Base-by-base conservation (phyloP, 2,888 invertebrate species). In the Entomobrya multifasciata region DNA sequence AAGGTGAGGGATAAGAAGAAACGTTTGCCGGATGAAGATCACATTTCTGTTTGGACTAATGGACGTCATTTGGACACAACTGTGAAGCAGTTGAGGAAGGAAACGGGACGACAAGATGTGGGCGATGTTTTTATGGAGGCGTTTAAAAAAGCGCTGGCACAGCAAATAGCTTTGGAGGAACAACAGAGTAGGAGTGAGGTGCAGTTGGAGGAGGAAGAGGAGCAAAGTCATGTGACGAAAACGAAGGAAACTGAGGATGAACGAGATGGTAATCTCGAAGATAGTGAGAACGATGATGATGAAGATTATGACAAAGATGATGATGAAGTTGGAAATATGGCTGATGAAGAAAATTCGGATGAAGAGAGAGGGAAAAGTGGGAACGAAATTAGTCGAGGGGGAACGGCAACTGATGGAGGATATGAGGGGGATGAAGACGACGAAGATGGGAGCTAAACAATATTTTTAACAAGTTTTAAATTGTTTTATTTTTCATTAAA, bases 1-100 rank as follows among this genome's bases (percentile, higher is more conserved):
- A 84, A 84, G 22, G 47, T 57, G 3, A 22, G 77, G 41, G 15
- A 22, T 11, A 77, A 52, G 17, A 74, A 47, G 30, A 49, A 60
- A 15, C n/a, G 5, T 11, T 27, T 44, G 13, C 80, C 67, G 11
- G 70, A 79, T 65, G 47, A 6, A 1, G 30, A 0, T 0, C 81
- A 81, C 22, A n/a, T 60, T 4, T 81, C 72, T 1, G 4, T 27
- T 10, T 81, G 81, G 72, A 81, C n/a, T 0, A 1, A 72, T 13
- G 47, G 27, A 1, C 72, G n/a, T 17, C 81, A 81, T 20, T 20
- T 81, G n/a, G 20, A 55, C 0, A 0, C n/a, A 0, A 81, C 81
- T 15, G 44, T 81, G 30, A 1, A 27, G 2, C 47, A 74, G 17
- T 20, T 82, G 11, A 47, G n/a, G 30, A 30, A 74, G 4, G 36